phyloP scores from a whole-genome alignment of 2,113 vertebrate genomes.

The Crotalus horridus region DNA sequence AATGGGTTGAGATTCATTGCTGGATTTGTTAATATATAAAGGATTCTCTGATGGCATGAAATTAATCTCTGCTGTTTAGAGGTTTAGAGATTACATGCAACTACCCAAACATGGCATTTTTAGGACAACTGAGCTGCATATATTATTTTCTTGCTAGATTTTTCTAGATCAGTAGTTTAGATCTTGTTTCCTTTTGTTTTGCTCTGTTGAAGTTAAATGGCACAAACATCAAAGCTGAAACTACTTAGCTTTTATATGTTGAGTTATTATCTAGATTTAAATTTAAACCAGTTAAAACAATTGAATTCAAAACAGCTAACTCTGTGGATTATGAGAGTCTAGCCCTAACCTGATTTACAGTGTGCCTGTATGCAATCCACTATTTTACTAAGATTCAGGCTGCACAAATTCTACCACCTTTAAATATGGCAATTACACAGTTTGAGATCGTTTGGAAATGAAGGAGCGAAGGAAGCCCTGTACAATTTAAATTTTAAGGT shows the following conservation, averaged over 20 bases:
- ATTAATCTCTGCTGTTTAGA: neutral
- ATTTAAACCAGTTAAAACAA: neutral
- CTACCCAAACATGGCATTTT: neutral
- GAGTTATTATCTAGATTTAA: neutral
- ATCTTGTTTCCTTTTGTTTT: neutral
- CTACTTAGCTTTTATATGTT: neutral
- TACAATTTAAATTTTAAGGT: neutral
- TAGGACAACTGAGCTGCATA: neutral
- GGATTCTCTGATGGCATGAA: neutral
- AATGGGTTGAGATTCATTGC: neutral
- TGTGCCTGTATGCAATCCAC: neutral
- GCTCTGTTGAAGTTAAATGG: constrained; percentile 8
- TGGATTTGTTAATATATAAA: neutral
- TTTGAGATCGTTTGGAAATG: constrained; percentile 29
- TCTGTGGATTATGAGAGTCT: neutral
- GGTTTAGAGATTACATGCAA: neutral
- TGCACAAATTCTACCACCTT: constrained; percentile 1
- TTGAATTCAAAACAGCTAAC: neutral
- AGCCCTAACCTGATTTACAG: neutral
- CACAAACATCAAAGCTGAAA: neutral
- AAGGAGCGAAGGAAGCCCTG: constrained; percentile 15
- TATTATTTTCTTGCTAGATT: neutral
- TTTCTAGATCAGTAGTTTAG: neutral
- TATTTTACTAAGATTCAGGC: constrained; percentile 7
- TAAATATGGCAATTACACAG: constrained; percentile 13